Evolutionary conservation across 1,140 invertebrate species (phyloP).

Genomic region (Littorina saxatilis): DNA sequence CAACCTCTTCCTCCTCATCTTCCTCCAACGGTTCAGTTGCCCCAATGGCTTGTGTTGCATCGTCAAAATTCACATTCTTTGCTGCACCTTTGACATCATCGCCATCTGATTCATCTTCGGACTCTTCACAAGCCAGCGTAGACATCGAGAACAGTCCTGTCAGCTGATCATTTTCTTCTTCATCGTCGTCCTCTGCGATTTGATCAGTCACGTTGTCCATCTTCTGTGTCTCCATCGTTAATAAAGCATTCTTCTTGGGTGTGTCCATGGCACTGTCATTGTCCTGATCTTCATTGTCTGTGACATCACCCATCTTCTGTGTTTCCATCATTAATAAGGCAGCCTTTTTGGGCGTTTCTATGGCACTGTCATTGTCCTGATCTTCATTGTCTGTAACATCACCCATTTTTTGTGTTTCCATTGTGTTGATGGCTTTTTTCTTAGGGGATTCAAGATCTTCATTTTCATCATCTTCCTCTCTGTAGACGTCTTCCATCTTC

Average conservation of each 20-base stretch:
- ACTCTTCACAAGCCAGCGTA: slow-evolving; percentile 59
- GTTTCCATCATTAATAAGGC: not conserved
- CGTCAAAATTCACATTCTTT: slow-evolving; percentile 27
- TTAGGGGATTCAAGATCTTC: not conserved
- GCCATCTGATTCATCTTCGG: slow-evolving; percentile 38
- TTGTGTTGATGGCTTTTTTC: not conserved
- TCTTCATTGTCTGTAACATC: not conserved
- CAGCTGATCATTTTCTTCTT: slow-evolving; percentile 49
- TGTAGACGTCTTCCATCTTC: not conserved
- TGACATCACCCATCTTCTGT: not conserved
- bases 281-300: not conserved
- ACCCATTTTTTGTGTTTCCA: slow-evolving; percentile 10
- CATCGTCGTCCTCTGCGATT: slow-evolving; percentile 29
- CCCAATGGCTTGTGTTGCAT: slow-evolving; percentile 45
- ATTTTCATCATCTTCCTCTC: not conserved
- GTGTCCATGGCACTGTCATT: not conserved
- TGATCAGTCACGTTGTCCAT: not conserved
- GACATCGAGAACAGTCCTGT: slow-evolving; percentile 54
- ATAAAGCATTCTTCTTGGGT: not conserved
- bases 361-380: too few relatives aligned
- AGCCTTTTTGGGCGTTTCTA: not conserved
- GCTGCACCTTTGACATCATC: slow-evolving; percentile 21
- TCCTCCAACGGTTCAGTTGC: slow-evolving; percentile 20
- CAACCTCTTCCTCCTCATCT: not conserved
- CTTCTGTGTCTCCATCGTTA: slow-evolving; percentile 11